Evolutionary conservation across 37 sponge, comb jelly and placozoan genomes (phyloP).

Genomic region (Aphrocallistes beatrix): DNA sequence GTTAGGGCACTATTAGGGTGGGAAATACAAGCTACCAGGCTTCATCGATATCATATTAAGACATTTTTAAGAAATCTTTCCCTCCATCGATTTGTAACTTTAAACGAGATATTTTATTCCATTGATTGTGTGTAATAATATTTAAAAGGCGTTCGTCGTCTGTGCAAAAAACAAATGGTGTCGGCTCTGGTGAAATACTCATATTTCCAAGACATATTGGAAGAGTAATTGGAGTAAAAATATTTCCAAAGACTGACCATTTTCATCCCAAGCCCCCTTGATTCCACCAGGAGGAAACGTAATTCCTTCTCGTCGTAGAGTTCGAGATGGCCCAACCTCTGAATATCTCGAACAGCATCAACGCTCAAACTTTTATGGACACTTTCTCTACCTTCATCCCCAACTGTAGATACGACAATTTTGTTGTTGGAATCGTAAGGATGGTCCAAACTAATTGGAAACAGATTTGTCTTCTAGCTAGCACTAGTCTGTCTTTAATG

Average conservation of each 20-base stretch:
- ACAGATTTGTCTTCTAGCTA: neutral
- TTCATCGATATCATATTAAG: conserved; percentile 9
- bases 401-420: conserved; percentile 16
- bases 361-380: neutral
- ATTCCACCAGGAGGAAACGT: conserved; percentile 14
- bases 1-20: conserved; percentile 15
- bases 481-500: conserved; percentile 7
- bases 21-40: conserved; percentile 4
- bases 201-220: neutral
- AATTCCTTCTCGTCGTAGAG: neutral
- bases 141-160: conserved; percentile 5
- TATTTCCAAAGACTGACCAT: neutral
- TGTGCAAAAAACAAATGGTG: neutral
- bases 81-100: conserved; percentile 1
- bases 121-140: neutral
- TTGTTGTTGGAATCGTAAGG: neutral
- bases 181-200: conserved; percentile 2
- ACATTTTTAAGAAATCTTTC: conserved; percentile 15
- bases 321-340: neutral
- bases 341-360: conserved; percentile 14
- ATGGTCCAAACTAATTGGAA: neutral
- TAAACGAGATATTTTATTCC: neutral
- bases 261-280: conserved; percentile 13
- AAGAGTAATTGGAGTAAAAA: conserved; percentile 8
- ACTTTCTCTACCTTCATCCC: neutral